These are phyloP conservation scores for Neolamprologus devosi DNA, from an alignment of 2,113 vertebrate species.

Conservation along the genomic window DNA sequence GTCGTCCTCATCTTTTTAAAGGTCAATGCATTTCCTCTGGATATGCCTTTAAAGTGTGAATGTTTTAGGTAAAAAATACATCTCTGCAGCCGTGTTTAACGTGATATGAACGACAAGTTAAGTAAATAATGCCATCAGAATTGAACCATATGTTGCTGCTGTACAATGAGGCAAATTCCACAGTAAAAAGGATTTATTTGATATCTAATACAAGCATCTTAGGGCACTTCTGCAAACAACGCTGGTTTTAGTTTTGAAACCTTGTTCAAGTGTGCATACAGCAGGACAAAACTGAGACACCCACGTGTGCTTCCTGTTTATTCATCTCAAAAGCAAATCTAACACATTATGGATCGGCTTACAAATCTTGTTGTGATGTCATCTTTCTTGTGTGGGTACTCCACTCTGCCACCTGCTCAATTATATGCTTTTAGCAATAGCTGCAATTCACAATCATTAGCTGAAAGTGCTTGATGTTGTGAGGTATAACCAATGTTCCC, in stretches of 20 bases:
- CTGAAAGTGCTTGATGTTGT: not conserved
- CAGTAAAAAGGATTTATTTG: not conserved
- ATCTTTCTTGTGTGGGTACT: not conserved
- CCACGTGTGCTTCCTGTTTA: not conserved
- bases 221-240: rapidly evolving
- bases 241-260: not conserved
- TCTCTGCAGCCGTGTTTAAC: not conserved
- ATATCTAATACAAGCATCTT: not conserved
- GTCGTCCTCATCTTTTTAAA: not conserved
- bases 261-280: not conserved
- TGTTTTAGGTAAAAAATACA: not conserved
- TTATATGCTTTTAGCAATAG: not conserved
- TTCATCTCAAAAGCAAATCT: rapidly evolving
- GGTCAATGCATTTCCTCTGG: not conserved
- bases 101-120: not conserved
- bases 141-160: not conserved
- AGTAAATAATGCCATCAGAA: not conserved
- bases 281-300: not conserved
- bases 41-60: not conserved
- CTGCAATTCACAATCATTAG: not conserved
- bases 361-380: not conserved
- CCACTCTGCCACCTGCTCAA: not conserved
- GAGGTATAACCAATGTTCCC: not conserved
- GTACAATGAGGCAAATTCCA: not conserved
- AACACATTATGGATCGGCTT: not conserved